Percentiles rank a stretch among this genome's conserved stretches.
Evolutionary conservation across 2,113 vertebrate species (phyloP).

Genomic region (Australoheros scitulus): DNA sequence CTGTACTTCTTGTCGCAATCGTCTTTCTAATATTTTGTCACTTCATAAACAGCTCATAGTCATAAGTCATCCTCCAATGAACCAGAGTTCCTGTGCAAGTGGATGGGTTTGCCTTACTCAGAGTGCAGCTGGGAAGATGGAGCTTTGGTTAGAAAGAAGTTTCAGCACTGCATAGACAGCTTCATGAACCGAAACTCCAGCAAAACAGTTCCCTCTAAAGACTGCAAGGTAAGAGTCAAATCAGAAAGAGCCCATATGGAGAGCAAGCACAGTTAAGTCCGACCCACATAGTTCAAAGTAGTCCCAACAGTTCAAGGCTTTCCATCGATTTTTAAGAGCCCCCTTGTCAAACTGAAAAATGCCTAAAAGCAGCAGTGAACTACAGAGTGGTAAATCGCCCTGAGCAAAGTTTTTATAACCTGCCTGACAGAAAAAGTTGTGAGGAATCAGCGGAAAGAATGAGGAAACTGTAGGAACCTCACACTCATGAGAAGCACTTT

Average conservation of each 20-base stretch:
- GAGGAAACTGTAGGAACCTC: not conserved
- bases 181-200: constrained; percentile 89
- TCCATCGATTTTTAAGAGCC: not conserved
- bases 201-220: constrained; percentile 93
- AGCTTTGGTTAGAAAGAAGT: constrained; percentile 92
- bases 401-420: not conserved
- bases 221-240: constrained; percentile 88
- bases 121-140: constrained; percentile 99
- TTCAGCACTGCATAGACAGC: constrained; percentile 89
- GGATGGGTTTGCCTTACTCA: constrained; percentile 97
- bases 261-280: not conserved
- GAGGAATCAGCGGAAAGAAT: not conserved
- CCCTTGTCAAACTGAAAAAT: not conserved
- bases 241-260: no score
- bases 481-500: not conserved
- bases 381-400: not conserved
- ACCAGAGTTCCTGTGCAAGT: constrained; percentile 96
- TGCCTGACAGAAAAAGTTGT: not conserved
- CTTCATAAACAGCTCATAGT: constrained; percentile 83
- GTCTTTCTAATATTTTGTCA: not conserved
- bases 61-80: constrained; percentile 88
- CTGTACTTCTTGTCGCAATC: no score
- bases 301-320: not conserved
- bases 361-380: not conserved
- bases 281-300: accelerated